phyloP scores from a whole-genome alignment of 1,140 invertebrate genomes.

The Drosophila ficusphila region DNA sequence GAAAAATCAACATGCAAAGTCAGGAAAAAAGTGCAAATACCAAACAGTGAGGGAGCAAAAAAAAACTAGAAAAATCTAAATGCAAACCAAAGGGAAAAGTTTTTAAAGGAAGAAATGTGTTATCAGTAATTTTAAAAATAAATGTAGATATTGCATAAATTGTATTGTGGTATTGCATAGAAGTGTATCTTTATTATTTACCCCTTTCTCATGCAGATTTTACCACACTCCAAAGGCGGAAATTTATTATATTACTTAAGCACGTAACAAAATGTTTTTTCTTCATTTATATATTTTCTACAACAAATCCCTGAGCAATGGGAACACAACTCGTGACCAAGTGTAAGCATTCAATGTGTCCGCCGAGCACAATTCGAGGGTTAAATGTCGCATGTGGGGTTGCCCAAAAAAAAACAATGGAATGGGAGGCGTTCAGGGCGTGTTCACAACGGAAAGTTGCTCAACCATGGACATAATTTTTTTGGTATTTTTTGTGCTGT shows the following conservation, averaged over 20 bases:
- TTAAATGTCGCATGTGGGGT: conserved; percentile 76
- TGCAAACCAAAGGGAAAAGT: neutral
- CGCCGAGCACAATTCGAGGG: conserved; percentile 69
- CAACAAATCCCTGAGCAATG: conserved; percentile 12
- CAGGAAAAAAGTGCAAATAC: conserved; percentile 24
- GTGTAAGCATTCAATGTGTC: conserved; percentile 60
- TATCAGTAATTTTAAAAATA: neutral
- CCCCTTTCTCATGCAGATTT: neutral
- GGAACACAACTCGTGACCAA: conserved; percentile 5
- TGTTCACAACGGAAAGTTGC: conserved; percentile 57
- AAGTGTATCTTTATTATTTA: neutral
- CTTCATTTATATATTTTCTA: neutral
- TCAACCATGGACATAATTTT: conserved; percentile 62
- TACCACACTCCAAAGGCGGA: no score
- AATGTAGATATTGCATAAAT: neutral
- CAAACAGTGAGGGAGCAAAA: conserved; percentile 9
- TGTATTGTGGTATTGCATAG: no score
- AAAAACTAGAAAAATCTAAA: conserved; percentile 10
- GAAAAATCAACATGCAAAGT: conserved; percentile 76
- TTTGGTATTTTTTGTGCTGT: conserved; percentile 16
- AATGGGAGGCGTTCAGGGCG: conserved; percentile 14
- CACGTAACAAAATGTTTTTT: neutral
- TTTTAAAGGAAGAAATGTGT: neutral
- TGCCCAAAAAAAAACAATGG: neutral
- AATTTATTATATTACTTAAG: neutral